phyloP scores from a whole-genome alignment of 2,888 invertebrate species.

The Caradrina clavipalpis region DNA sequence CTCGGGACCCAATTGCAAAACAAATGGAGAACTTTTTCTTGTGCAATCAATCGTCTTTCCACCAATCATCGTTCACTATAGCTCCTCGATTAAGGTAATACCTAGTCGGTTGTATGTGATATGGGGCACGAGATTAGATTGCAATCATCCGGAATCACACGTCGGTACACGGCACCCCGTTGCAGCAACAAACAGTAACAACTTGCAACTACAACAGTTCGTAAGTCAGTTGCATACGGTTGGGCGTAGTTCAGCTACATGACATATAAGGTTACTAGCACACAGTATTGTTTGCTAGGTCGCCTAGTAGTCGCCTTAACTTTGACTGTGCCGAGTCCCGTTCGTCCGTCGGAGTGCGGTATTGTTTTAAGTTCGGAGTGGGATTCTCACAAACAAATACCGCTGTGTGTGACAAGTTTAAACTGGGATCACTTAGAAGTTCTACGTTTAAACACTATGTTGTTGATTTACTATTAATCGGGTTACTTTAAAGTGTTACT shows the following conservation, averaged over 20 bases:
- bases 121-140: slow-evolving; percentile 43
- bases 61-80: slow-evolving; percentile 4
- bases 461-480: not conserved
- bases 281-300: slow-evolving; percentile 10
- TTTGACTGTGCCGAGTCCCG: not conserved
- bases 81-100: slow-evolving; percentile 30
- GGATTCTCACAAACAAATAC: slow-evolving; percentile 6
- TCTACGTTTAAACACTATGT: not conserved
- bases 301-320: not conserved
- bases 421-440: not conserved
- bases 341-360: not conserved
- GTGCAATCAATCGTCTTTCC: slow-evolving; percentile 5
- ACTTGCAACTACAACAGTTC: slow-evolving; percentile 19
- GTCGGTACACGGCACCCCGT: not conserved
- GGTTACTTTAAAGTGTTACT: too few relatives aligned
- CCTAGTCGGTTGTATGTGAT: slow-evolving; percentile 37
- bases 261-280: not conserved
- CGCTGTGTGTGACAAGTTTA: slow-evolving; percentile 2
- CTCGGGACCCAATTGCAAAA: not conserved
- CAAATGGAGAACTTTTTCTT: slow-evolving; percentile 1
- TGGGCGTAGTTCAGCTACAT: not conserved
- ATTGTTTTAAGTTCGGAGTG: slow-evolving; percentile 23
- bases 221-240: slow-evolving; percentile 7
- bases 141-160: slow-evolving; percentile 17
- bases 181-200: slow-evolving; percentile 14